Conservation (phyloP, 2,888 invertebrate species). For the Argyresthia albistria region DNA sequence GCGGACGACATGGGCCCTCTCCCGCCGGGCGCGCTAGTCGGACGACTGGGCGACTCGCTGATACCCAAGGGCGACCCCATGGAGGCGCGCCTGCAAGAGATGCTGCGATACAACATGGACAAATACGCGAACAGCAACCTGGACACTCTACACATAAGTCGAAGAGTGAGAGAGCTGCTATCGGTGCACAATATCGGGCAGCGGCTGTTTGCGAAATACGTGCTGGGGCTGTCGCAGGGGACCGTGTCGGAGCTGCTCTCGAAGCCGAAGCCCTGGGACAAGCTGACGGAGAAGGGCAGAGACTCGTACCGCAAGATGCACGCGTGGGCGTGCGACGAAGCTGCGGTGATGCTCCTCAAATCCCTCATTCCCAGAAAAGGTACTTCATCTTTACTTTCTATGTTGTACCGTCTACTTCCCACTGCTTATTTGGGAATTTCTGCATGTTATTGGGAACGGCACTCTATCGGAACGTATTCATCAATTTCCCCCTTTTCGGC, state of each 20-base stretch:
- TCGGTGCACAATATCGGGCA: slow-evolving; percentile 99
- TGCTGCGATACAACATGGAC: slow-evolving; percentile 96
- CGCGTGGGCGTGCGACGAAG: slow-evolving; percentile 98
- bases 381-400: slow-evolving; percentile 65
- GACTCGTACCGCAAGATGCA: slow-evolving; percentile 99
- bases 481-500: slow-evolving; percentile 29
- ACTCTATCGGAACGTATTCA: slow-evolving; percentile 14
- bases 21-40: slow-evolving; percentile 87
- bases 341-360: slow-evolving; percentile 96
- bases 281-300: slow-evolving; percentile 98
- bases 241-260: slow-evolving; percentile 98
- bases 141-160: slow-evolving; percentile 95
- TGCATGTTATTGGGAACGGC: slow-evolving; percentile 5
- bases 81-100: slow-evolving; percentile 94
- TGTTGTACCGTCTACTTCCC: not conserved
- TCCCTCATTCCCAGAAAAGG: slow-evolving; percentile 98
- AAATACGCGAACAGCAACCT: slow-evolving; percentile 94
- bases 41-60: slow-evolving; percentile 88
- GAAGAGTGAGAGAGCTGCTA: slow-evolving; percentile 92
- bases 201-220: slow-evolving; percentile 98
- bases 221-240: slow-evolving; percentile 96
- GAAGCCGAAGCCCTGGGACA: slow-evolving; percentile 99
- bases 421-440: not conserved
- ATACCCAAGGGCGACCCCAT: slow-evolving; percentile 95
- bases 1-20: slow-evolving; percentile 84